Evolutionary conservation across 1,140 invertebrate species (phyloP).

Genomic region (Cepaea nemoralis): DNA sequence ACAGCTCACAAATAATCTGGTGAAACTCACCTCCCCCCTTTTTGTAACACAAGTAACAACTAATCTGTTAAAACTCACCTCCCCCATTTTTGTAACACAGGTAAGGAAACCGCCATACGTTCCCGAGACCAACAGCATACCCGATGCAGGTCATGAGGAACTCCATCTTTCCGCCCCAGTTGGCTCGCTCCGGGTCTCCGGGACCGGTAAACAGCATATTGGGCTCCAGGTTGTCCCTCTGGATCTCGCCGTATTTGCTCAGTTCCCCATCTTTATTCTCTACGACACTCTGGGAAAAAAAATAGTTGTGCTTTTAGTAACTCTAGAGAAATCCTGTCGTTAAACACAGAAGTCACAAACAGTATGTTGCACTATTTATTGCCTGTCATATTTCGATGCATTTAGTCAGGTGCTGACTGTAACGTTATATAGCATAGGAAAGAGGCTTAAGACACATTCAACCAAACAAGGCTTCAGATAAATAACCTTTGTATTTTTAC

Average conservation of each 20-base stretch:
- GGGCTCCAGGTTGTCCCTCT: conserved; percentile 5
- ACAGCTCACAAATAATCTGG: not conserved
- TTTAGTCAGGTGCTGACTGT: too few species aligned
- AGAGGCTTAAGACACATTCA: too few species aligned
- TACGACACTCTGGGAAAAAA: not conserved
- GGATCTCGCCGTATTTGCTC: not conserved
- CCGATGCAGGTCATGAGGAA: conserved; percentile 70
- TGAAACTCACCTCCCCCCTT: too few species aligned
- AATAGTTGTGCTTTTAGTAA: too few species aligned
- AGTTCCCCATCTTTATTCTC: not conserved
- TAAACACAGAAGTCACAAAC: too few species aligned
- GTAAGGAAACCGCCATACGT: conserved; percentile 95
- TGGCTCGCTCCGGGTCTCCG: conserved; percentile 27
- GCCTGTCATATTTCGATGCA: too few species aligned
- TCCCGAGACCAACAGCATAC: conserved; percentile 77
- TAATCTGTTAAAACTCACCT: too few species aligned
- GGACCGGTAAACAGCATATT: not conserved
- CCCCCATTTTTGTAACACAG: conserved; percentile 93
- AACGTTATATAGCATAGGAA: too few species aligned
- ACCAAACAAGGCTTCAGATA: too few species aligned
- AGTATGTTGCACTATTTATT: too few species aligned
- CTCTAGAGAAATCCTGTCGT: too few species aligned
- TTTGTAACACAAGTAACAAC: conserved; percentile 90
- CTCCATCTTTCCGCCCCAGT: conserved; percentile 52
- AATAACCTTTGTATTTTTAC: too few species aligned